Evolutionary conservation across 92 coral and sea anemone genomes (phyloP), one percentile per base, ranked within the genome.

Genomic region (Epizoanthus ramosus): DNA sequence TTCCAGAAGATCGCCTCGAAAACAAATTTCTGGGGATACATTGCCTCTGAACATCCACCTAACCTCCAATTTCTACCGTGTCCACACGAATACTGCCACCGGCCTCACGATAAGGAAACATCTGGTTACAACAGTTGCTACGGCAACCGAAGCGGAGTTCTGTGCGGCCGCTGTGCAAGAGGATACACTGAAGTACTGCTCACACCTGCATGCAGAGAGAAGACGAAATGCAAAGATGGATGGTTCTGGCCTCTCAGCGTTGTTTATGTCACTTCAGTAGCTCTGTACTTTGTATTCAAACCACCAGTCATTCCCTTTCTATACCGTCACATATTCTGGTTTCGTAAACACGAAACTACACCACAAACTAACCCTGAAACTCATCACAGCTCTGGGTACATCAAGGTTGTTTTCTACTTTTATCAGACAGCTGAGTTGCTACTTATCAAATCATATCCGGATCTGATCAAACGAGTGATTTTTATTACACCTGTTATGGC

Each of bases 151-250:
- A 43, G 60, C 18, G 92, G 89, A 23, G 50, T 52, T 1, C 80
- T 85, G 28, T 89, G 92, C 81, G 92, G 92, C 50, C 28, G 59
- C 25, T 89, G 92, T 65, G 54, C 67, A 2, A 23, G 67, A 4
- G 89, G 89, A 17, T 79, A 24, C 65, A 71, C 90, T 19, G 89
- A 85, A 39, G 82, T 18, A 6, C 43, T 89, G 66, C 68, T 79
- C 53, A 63, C 86, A 1, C 73, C 89, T 17, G n/a, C 74, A 22
- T 89, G 92, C 24, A 45, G 68, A 19, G 64, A 47, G 22, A 47
- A 65, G 13, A 57, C 72, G 14, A 25, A 83, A 18, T 83, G 87
- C 35, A 31, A 24, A n/a, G 81, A 83, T 59, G 79, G 24, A 3
- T 83, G 81, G 87, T 83, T 73, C 54, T 83, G 87, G 87, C 47